Evolutionary conservation across 2,797 vertebrate genomes (phyloP), one percentile per base, ranked within the genome.

Genomic region (Coendou prehensilis): DNA sequence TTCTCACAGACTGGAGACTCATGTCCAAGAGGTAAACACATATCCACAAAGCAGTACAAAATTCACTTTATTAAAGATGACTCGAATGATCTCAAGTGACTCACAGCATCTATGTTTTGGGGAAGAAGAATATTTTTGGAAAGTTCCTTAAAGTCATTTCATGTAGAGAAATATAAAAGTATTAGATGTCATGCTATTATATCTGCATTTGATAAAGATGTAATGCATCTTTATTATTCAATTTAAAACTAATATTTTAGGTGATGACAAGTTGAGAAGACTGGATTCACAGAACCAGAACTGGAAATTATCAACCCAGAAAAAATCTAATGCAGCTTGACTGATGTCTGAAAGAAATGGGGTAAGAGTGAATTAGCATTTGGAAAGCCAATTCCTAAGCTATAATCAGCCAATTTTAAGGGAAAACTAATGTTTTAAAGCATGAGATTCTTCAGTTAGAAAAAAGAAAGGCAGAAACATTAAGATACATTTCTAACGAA

Each of bases 161-260:
- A 94, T 20, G 10, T 69, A 85, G 61, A 92, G 8, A 73, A 22
- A 47, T 81, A 80, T 47, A 45, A 83, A 95, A 73, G 41, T 45
- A 96, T 50, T 86, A 56, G 4, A 45, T 78, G 37, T 30, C 45
- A 13, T 45, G 54, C 61, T 67, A 67, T 75, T 96, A 90, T 94
- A 90, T 96, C 95, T 96, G 76, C 30, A 56, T 81, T 64, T 95
- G 75, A 87, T 89, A 89, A 87, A 97, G 94, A 97, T 30, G 33
- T 88, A 91, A 86, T 86, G 30, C 80, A 67, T 88, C 94, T 95
- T 94, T 88, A 93, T 92, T 92, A 92, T 90, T 73, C 79, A 96
- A 85, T 94, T 95, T 95, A 90, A 97, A 95, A 82, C 89, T 94
- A 96, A 88, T 97, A 97, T 90, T 95, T 97, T 96, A 88, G 94